Conservation (phyloP, 2,797 vertebrate species). For the Eidolon dupreanum region DNA sequence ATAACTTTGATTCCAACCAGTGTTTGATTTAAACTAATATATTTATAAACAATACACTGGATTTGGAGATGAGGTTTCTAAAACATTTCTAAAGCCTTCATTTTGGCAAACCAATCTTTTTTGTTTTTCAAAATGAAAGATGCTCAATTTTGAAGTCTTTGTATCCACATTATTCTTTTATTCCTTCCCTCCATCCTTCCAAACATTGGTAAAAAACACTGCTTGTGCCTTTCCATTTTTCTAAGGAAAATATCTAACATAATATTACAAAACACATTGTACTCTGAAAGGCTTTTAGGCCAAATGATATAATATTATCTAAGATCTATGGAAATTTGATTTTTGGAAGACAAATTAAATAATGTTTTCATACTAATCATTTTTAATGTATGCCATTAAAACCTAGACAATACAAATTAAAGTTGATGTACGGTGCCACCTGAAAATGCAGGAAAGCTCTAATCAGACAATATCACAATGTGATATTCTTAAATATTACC, state of each 20-base stretch:
- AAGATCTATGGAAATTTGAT: slow-evolving; percentile 45
- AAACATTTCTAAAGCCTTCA: not conserved
- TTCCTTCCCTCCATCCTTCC: not conserved
- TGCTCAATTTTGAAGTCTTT: not conserved
- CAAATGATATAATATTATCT: slow-evolving; percentile 33
- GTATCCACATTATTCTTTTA: not conserved
- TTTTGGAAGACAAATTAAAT: slow-evolving; percentile 62
- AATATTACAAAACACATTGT: slow-evolving; percentile 22
- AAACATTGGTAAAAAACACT: not conserved
- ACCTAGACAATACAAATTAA: slow-evolving; percentile 2
- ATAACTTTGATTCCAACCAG: not conserved
- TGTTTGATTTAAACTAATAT: not conserved
- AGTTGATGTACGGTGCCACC: not conserved
- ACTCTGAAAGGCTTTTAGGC: slow-evolving; percentile 48
- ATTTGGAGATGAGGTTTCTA: not conserved
- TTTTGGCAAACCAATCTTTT: not conserved
- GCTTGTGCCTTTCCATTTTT: not conserved
- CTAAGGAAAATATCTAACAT: slow-evolving; percentile 33
- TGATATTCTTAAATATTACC: slow-evolving; percentile 4
- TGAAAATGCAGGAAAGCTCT: slow-evolving; percentile 3
- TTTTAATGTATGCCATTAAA: slow-evolving; percentile 57
- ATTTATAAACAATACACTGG: not conserved
- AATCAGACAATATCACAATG: slow-evolving; percentile 2
- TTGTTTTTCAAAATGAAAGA: not conserved
- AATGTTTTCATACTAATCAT: slow-evolving; percentile 36